Base-by-base conservation (phyloP, 53 echinoderm and acorn worm species). In the Glandiceps talaboti region DNA sequence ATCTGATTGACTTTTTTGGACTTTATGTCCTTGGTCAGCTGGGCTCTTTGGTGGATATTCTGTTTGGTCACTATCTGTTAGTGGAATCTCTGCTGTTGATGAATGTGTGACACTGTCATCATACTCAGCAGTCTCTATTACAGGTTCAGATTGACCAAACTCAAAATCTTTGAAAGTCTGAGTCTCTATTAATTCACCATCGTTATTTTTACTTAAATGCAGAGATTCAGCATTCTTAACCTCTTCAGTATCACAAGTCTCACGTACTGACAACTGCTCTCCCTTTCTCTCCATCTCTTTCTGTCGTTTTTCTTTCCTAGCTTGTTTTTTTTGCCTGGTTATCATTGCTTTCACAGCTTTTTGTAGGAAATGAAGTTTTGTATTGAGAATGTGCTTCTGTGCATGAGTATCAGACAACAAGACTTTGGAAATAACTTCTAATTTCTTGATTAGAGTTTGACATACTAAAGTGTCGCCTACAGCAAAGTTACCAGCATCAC, bases 381-480 rank as follows among this genome's bases (percentile, higher is more conserved):
- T 74, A 32, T 74, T 77, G 27, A 81, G 77, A 32, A 32, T 25
- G 26, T 45, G 29, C 73, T 74, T 33, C 28, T 64, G 73, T 6
- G 85, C 82, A 78, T 88, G 85, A 27, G 74, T 32, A 30, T 85
- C 88, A 0, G 85, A 85, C 29, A 88, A 30, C 32, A 88, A 33
- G 1, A 30, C 28, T 30, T 82, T 27, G 14, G 85, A 88, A 26
- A 85, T 88, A 26, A 27, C 33, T 10, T 28, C 25, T 25, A 88
- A 81, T 84, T 78, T 84, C 33, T 27, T 27, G 25, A 74, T 0
- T 26, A 88, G 75, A n/a, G n/a, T n/a, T 0, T 29, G 29, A 25
- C 26, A 12, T 29, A 33, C 27, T n/a, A n/a, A 33, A 27, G 1
- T 28, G 32, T 1, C 29, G 0, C 27, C 29, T 45, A 26, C 31